Conservation (phyloP, 2,113 vertebrate genomes). For the Phrynocephalus versicolor region DNA sequence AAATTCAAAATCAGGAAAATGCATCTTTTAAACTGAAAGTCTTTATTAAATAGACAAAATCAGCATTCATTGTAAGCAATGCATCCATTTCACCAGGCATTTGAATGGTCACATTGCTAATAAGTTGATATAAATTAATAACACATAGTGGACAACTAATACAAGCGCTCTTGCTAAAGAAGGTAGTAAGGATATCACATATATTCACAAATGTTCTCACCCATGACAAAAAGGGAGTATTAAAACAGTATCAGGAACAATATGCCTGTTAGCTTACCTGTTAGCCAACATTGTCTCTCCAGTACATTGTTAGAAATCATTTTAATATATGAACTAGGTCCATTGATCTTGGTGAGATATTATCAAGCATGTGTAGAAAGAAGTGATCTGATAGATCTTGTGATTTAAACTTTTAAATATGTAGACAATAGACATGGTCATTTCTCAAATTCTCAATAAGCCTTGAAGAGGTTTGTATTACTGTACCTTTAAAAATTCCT, state of each 20-base stretch:
- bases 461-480: too few species aligned
- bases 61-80: conserved; percentile 2
- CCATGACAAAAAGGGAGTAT: too few species aligned
- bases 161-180: too few species aligned
- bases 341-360: neutral
- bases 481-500: too few species aligned
- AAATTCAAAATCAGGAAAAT: conserved; percentile 63
- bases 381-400: neutral
- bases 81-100: neutral
- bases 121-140: neutral
- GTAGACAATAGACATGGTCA: too few species aligned
- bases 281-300: too few species aligned
- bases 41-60: conserved; percentile 43
- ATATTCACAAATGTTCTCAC: neutral
- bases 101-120: neutral
- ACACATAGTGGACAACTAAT: neutral
- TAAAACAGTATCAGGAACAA: neutral
- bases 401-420: neutral
- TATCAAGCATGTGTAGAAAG: neutral
- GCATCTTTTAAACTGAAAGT: conserved; percentile 43
- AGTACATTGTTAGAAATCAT: too few species aligned
- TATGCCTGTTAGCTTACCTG: too few species aligned
- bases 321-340: too few species aligned
- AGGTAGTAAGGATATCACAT: too few species aligned
- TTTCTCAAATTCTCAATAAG: too few species aligned